Evolutionary conservation across 2,888 invertebrate genomes (phyloP), one percentile per base, ranked within the genome.

Genomic region (Adela reaumurella): DNA sequence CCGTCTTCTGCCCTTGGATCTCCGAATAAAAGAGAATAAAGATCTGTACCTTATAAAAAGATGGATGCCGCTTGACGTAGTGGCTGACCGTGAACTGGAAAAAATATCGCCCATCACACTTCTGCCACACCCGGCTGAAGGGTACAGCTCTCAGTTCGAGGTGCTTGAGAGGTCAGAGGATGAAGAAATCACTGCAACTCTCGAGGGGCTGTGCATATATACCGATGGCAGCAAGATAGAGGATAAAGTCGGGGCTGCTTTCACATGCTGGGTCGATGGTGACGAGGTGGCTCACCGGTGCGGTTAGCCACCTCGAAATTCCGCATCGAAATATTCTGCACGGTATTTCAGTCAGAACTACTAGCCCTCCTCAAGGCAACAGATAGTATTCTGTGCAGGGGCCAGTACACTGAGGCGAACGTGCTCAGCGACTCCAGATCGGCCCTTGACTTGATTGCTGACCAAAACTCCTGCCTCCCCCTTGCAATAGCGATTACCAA

Each of bases 221-320:
- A 48, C 48, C 1, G 43, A 48, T 28, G 48, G 48, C 17, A 48
- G 48, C 18, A 48, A 48, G n/a, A 48, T 48, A 2, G 6, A 48
- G 17, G 48, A 44, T 2, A 5, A 17, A 11, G 48, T 48, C 1
- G 48, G 43, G 2, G 48, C 48, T 3, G 46, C 41, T 6, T 18
- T 46, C 14, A 41, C 46, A 2, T 35, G 35, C 17, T 46, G 46
- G 46, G 10, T 2, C 2, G 19, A 19, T n/a, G 41, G n/a, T 4
- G 41, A 6, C 6, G 28, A 47, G 14, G 10, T 24, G 24, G 41
- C 17, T 20, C 14, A 19, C n/a, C 4, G 19, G 5, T n/a, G n/a
- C n/a, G n/a, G n/a, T n/a, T n/a, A n/a, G n/a, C n/a, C n/a, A n/a
- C n/a, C n/a, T n/a, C n/a, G n/a, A 17, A 14, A 16, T 47, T 19